Evolutionary conservation across 1,140 invertebrate genomes (phyloP).

Genomic region (Tenebrio molitor): DNA sequence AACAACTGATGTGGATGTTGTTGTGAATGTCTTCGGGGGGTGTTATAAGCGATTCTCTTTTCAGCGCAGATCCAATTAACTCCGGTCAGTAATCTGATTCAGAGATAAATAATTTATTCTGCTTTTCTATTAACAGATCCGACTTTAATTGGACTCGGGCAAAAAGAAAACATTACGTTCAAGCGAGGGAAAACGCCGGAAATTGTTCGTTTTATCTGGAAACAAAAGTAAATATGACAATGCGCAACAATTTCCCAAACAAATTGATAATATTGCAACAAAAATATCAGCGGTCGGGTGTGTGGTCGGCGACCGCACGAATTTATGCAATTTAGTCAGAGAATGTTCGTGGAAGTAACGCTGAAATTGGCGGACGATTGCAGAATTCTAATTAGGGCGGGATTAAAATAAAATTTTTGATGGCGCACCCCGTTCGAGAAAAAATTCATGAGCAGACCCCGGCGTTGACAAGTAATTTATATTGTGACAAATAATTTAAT

Average conservation of each 20-base stretch:
- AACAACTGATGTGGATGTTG: not conserved
- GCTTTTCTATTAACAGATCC: too few species aligned
- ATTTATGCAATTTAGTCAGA: too few species aligned
- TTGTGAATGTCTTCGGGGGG: not conserved
- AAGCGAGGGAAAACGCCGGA: too few species aligned
- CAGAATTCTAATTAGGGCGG: not conserved
- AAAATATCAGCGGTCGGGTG: not conserved
- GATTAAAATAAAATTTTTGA: not conserved
- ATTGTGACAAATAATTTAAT: constrained; percentile 6
- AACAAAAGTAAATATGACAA: not conserved
- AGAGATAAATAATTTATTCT: too few species aligned
- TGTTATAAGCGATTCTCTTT: not conserved
- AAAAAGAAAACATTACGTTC: too few species aligned
- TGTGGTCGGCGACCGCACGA: not conserved
- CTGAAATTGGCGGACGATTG: not conserved
- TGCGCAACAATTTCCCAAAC: not conserved
- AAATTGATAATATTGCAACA: not conserved
- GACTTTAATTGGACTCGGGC: too few species aligned
- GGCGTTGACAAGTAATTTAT: not conserved
- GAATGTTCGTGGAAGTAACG: too few species aligned
- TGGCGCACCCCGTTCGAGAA: not conserved
- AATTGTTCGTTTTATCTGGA: not conserved
- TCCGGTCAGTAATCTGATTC: too few species aligned
- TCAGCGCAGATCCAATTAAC: not conserved
- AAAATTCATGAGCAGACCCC: not conserved